Percentiles rank a stretch among this genome's conserved stretches.
phyloP scores from a whole-genome alignment of 1,140 invertebrate genomes.

The Drosophila orosa region DNA sequence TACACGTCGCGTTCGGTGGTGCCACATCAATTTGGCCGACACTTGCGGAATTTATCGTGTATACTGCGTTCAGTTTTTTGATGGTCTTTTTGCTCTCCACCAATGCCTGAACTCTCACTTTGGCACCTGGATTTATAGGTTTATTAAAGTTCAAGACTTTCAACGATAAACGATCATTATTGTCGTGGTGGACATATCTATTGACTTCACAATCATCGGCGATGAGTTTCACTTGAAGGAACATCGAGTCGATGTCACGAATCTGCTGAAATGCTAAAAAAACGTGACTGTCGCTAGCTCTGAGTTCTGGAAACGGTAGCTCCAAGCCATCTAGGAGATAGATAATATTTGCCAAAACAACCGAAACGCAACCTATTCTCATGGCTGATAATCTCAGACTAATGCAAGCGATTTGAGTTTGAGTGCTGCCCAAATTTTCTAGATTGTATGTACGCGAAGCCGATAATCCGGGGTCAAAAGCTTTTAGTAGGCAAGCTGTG shows the following conservation, averaged over 20 bases:
- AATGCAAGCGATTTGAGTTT: not conserved
- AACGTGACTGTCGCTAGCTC: too few relatives aligned
- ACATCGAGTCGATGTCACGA: not conserved
- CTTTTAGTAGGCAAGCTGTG: not conserved
- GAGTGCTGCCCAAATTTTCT: not conserved
- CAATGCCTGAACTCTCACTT: not conserved
- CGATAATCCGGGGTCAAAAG: not conserved
- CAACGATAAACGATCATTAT: too few relatives aligned
- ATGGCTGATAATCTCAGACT: not conserved
- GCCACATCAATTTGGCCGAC: not conserved
- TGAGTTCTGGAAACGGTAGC: not conserved
- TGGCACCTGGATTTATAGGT: not conserved
- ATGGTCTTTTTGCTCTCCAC: not conserved
- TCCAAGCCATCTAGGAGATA: not conserved
- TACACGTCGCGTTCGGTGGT: not conserved
- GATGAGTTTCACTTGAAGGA: not conserved
- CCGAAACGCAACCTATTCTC: not conserved
- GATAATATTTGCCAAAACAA: not conserved
- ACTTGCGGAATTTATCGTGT: not conserved
- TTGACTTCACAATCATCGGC: not conserved
- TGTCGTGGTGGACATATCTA: not conserved
- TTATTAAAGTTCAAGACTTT: not conserved
- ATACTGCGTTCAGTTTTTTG: not conserved
- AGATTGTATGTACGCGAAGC: not conserved
- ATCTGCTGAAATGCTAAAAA: too few relatives aligned